Evolutionary conservation across 2,113 vertebrate species (phyloP).

Genomic region (Dunckerocampus dactyliophorus): DNA sequence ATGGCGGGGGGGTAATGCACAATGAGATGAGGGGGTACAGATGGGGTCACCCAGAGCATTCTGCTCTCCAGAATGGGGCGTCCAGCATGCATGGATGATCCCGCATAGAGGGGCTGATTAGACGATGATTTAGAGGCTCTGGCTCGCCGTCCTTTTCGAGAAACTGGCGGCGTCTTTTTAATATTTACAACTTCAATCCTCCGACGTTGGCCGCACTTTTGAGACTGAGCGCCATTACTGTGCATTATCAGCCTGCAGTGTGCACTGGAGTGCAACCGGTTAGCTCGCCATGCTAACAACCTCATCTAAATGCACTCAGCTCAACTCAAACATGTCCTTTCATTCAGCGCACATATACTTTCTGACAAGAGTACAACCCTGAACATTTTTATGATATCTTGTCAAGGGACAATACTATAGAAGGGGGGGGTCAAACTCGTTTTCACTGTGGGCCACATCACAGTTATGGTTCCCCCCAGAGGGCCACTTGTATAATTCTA

Average conservation of each 20-base stretch:
- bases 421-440: too few relatives aligned
- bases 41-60: constrained; percentile 80
- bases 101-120: constrained; percentile 74
- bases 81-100: constrained; percentile 71
- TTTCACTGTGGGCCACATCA: too few relatives aligned
- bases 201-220: constrained; percentile 45
- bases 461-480: too few relatives aligned
- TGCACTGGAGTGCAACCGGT: not conserved
- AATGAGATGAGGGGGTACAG: constrained; percentile 78
- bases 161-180: constrained; percentile 56
- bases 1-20: constrained; percentile 77
- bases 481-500: too few relatives aligned
- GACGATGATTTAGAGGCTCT: constrained; percentile 81
- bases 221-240: constrained; percentile 50
- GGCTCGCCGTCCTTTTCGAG: constrained; percentile 61
- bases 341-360: not conserved
- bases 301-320: not conserved
- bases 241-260: constrained; percentile 48
- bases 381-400: not conserved
- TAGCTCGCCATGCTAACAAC: not conserved
- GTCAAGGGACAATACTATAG: too few relatives aligned
- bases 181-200: constrained; percentile 63
- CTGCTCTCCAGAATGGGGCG: constrained; percentile 70
- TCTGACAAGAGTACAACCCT: not conserved
- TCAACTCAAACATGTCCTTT: not conserved